These are phyloP conservation scores for Acrocephalus scirpaceus DNA, from an alignment of 2,797 vertebrate genomes.

Conservation along the genomic window DNA sequence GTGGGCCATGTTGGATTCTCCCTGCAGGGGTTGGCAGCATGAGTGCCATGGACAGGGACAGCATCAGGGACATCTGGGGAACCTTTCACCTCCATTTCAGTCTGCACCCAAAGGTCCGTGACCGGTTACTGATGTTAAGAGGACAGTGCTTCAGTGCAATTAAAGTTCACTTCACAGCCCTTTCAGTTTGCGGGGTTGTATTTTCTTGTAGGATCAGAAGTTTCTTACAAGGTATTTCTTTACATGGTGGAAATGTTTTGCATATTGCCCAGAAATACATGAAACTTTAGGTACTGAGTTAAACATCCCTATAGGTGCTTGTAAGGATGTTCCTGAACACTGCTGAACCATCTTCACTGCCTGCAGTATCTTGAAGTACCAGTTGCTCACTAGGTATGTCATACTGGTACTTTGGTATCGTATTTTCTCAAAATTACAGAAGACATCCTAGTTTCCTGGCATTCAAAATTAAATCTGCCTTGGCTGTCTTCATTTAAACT, in stretches of 20 bases:
- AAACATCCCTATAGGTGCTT: neutral
- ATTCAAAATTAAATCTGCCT: neutral
- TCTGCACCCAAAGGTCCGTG: neutral
- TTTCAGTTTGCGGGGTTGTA: neutral
- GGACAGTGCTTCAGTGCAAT: neutral
- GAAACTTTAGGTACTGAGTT: neutral
- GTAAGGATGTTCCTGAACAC: neutral
- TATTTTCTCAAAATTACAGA: neutral
- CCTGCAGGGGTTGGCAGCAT: accelerated
- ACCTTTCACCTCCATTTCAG: neutral
- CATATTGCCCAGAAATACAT: neutral
- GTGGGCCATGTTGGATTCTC: accelerated
- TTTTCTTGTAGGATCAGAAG: neutral
- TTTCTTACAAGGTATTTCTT: neutral
- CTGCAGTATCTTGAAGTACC: neutral
- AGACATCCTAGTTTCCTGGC: neutral
- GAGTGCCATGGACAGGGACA: neutral
- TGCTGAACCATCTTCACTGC: neutral
- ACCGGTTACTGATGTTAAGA: accelerated
- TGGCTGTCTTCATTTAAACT: slow-evolving; percentile 17
- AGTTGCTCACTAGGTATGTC: neutral
- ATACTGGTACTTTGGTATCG: neutral
- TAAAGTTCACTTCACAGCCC: neutral
- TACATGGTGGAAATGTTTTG: neutral
- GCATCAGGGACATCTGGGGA: neutral